Conservation (phyloP, 1,140 invertebrate species). For the Plutomurus gul region DNA sequence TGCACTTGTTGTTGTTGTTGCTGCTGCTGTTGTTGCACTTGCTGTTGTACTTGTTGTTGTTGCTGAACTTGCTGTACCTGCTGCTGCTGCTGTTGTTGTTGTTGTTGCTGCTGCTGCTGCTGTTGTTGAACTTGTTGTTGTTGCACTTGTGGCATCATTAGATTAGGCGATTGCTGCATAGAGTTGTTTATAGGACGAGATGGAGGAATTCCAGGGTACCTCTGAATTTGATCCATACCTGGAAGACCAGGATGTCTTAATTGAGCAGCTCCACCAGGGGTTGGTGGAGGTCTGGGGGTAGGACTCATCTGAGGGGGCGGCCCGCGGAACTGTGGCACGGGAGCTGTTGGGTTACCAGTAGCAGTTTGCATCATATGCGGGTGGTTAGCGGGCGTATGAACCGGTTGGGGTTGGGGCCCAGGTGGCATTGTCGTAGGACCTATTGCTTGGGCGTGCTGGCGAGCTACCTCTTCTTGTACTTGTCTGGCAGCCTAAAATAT, state of each 20-base stretch:
- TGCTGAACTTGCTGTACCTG: slow-evolving; percentile 24
- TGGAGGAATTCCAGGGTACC: slow-evolving; percentile 48
- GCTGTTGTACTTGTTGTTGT: not conserved
- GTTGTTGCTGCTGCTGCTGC: slow-evolving; percentile 57
- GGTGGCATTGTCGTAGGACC: slow-evolving; percentile 34
- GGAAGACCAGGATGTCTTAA: slow-evolving; percentile 63
- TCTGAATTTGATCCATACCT: slow-evolving; percentile 52
- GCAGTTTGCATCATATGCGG: slow-evolving; percentile 38
- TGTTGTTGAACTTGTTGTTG: slow-evolving; percentile 55
- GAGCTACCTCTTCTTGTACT: slow-evolving; percentile 53
- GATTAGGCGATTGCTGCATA: slow-evolving; percentile 76
- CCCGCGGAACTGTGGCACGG: slow-evolving; percentile 35
- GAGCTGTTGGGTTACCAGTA: slow-evolving; percentile 10
- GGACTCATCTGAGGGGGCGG: slow-evolving; percentile 53
- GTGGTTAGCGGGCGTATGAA: slow-evolving; percentile 14
- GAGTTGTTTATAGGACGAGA: slow-evolving; percentile 65
- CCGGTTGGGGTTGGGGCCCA: slow-evolving; percentile 36
- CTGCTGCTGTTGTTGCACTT: slow-evolving; percentile 48
- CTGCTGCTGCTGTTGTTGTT: not conserved
- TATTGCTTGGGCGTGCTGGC: slow-evolving; percentile 50
- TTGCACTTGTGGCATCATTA: slow-evolving; percentile 66
- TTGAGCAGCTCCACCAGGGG: slow-evolving; percentile 59
- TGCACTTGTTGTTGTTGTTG: slow-evolving; percentile 47
- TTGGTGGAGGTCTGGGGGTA: slow-evolving; percentile 57
- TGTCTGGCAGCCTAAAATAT: slow-evolving; percentile 48